A percentile compares a stretch with the other conserved stretches of the same genome.
Conservation (phyloP, 2,113 vertebrate genomes). For the Cryptomyrus ogoouensis region DNA sequence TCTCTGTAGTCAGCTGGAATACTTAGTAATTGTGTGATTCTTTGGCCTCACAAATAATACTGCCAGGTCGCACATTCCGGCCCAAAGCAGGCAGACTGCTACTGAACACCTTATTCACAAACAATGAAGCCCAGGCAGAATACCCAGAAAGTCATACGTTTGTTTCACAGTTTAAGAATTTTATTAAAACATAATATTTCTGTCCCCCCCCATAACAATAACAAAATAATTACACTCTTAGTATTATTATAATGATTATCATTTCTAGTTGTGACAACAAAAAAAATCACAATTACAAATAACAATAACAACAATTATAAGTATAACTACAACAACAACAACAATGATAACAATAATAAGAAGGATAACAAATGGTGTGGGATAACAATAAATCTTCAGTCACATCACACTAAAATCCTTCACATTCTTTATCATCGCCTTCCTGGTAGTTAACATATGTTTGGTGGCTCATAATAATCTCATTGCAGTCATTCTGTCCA, state of each 20-base stretch:
- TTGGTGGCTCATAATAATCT: neutral
- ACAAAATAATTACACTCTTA: constrained; percentile 1
- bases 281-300: constrained; percentile 16
- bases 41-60: neutral
- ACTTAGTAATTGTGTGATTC: neutral
- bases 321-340: constrained; percentile 13
- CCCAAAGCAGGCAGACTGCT: neutral
- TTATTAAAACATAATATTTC: constrained; percentile 20
- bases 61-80: neutral
- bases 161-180: constrained; percentile 10
- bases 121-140: neutral
- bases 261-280: neutral
- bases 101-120: neutral
- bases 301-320: neutral
- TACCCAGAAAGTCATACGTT: neutral
- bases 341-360: constrained; percentile 20
- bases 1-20: neutral
- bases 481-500: neutral
- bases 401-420: neutral
- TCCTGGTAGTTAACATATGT: neutral
- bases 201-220: neutral
- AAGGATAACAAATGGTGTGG: constrained; percentile 17
- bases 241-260: neutral
- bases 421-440: neutral
- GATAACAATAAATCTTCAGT: neutral